Conservation (phyloP, 2,113 vertebrate genomes). For the Sardina pilchardus region DNA sequence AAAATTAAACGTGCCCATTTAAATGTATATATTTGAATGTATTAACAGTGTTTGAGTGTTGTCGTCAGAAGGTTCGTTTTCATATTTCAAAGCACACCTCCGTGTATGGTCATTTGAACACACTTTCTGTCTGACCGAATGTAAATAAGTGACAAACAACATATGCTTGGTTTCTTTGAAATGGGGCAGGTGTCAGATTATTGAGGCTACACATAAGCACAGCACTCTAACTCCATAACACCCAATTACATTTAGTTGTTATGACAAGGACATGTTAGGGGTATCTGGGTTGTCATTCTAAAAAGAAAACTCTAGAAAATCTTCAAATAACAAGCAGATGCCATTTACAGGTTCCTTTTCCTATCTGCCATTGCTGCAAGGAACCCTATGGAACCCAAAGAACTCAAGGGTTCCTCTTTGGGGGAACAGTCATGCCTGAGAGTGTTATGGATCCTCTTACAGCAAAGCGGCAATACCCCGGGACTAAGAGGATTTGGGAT, state of each 20-base stretch:
- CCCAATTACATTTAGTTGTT: too few relatives aligned
- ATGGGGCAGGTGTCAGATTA: neutral
- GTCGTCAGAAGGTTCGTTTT: too few relatives aligned
- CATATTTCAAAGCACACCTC: neutral
- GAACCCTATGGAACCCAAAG: neutral
- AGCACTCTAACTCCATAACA: too few relatives aligned
- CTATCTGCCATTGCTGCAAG: neutral
- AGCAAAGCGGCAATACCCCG: neutral
- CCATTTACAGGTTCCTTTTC: neutral
- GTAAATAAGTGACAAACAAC: neutral
- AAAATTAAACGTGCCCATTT: too few relatives aligned
- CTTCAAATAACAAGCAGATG: too few relatives aligned
- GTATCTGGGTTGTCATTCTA: too few relatives aligned
- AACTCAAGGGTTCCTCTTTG: neutral
- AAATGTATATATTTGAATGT: too few relatives aligned
- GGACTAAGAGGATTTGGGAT: conserved; percentile 9
- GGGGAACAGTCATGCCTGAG: neutral
- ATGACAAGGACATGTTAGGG: too few relatives aligned
- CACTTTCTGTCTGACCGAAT: neutral
- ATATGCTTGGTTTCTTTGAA: neutral
- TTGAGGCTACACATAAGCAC: neutral
- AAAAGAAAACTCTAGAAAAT: too few relatives aligned
- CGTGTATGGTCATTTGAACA: neutral
- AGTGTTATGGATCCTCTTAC: conserved; percentile 13
- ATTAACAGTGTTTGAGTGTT: too few relatives aligned